Evolutionary conservation across 2,888 invertebrate genomes (phyloP).

Genomic region (Andrena haemorrhoa): DNA sequence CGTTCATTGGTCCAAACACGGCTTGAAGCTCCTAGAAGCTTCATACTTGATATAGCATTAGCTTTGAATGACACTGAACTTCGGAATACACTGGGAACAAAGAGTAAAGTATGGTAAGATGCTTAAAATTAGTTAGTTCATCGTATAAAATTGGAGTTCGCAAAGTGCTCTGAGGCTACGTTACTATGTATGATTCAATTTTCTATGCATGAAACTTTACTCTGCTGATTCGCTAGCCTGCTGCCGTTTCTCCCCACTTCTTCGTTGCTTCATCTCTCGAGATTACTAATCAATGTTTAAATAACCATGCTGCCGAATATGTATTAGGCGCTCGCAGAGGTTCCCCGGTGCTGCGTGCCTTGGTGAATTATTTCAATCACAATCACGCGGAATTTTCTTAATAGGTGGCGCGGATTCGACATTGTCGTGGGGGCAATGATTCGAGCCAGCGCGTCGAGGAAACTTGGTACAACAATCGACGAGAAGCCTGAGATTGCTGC

Average conservation of each 20-base stretch:
- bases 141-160: too few species aligned
- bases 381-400: slow-evolving; percentile 27
- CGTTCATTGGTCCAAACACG: not conserved
- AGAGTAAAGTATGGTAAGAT: not conserved
- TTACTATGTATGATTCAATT: too few species aligned
- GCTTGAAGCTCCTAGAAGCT: not conserved
- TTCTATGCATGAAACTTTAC: too few species aligned
- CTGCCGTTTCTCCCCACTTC: not conserved
- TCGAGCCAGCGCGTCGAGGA: slow-evolving; percentile 37
- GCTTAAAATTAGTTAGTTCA: too few species aligned
- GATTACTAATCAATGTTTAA: not conserved
- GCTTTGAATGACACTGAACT: not conserved
- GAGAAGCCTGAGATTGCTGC: slow-evolving; percentile 54
- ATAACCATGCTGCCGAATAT: not conserved
- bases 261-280: not conserved
- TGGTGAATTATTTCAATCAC: not conserved
- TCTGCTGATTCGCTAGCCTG: too few species aligned
- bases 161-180: too few species aligned
- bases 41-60: not conserved
- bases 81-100: not conserved
- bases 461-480: slow-evolving; percentile 59
- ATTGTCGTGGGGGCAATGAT: slow-evolving; percentile 34
- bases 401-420: slow-evolving; percentile 23
- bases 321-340: not conserved
- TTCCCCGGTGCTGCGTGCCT: not conserved